Conservation (phyloP, 2,797 vertebrate species). For the Coluber constrictor region DNA sequence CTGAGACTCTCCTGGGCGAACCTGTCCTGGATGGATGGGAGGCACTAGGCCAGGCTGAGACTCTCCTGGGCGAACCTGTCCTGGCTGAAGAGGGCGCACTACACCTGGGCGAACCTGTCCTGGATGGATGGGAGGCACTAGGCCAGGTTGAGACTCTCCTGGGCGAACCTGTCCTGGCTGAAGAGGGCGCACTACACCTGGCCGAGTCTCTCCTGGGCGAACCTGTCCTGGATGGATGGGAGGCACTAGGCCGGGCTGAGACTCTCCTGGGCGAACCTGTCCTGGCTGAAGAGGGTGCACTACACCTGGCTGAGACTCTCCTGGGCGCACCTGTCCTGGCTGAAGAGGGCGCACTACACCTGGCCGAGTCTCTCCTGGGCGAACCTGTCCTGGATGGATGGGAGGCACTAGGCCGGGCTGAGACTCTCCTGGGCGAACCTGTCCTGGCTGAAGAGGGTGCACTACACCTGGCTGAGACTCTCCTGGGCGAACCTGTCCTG, state of each 20-base stretch:
- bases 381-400: neutral
- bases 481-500: neutral
- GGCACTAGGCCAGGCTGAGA: neutral
- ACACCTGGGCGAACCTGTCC: neutral
- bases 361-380: neutral
- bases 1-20: neutral
- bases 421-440: neutral
- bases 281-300: neutral
- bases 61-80: neutral
- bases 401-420: neutral
- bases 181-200: accelerated
- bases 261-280: neutral
- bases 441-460: neutral
- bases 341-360: neutral
- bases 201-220: accelerated
- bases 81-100: constrained; percentile 8
- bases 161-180: accelerated
- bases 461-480: neutral
- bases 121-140: neutral
- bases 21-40: neutral
- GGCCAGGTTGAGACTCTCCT: accelerated
- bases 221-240: neutral
- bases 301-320: neutral
- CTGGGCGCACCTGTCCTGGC: neutral
- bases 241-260: neutral